phyloP scores from a whole-genome alignment of 2,888 invertebrate species.

The Eupithecia abbreviata region DNA sequence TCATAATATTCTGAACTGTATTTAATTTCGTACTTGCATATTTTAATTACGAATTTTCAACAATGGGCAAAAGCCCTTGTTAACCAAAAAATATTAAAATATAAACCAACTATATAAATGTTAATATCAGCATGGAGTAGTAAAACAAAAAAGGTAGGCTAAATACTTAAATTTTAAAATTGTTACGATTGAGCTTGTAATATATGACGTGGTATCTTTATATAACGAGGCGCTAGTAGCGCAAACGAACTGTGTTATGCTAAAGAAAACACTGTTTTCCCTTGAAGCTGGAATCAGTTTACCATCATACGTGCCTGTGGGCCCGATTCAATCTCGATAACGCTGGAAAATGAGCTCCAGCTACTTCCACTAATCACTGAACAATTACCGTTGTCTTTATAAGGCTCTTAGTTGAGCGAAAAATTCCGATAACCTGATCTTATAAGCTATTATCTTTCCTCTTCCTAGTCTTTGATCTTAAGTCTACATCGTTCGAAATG shows the following conservation, averaged over 20 bases:
- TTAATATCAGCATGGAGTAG: not conserved
- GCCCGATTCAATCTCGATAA: constrained; percentile 24
- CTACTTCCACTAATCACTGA: constrained; percentile 28
- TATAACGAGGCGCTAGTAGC: not conserved
- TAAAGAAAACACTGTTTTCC: constrained; percentile 10
- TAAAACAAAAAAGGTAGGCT: not conserved
- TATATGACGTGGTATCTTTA: not conserved
- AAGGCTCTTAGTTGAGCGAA: not conserved
- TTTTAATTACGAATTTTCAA: not conserved
- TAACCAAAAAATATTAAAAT: not conserved
- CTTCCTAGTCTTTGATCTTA: not conserved
- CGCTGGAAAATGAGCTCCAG: constrained; percentile 14
- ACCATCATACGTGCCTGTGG: constrained; percentile 25
- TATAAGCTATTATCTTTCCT: not conserved
- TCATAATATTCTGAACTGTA: not conserved
- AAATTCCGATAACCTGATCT: constrained; percentile 1
- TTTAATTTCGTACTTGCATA: not conserved
- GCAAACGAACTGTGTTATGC: not conserved
- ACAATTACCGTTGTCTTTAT: constrained; percentile 20
- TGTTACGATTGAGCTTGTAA: too few species aligned
- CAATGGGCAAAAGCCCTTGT: too few species aligned
- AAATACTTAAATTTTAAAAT: not conserved
- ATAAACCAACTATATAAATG: not conserved
- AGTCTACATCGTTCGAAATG: not conserved
- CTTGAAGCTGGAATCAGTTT: constrained; percentile 17